Percentiles rank a stretch among this genome's conserved stretches.
phyloP scores from a whole-genome alignment of 2,888 invertebrate genomes.

The Capitulum mitella region DNA sequence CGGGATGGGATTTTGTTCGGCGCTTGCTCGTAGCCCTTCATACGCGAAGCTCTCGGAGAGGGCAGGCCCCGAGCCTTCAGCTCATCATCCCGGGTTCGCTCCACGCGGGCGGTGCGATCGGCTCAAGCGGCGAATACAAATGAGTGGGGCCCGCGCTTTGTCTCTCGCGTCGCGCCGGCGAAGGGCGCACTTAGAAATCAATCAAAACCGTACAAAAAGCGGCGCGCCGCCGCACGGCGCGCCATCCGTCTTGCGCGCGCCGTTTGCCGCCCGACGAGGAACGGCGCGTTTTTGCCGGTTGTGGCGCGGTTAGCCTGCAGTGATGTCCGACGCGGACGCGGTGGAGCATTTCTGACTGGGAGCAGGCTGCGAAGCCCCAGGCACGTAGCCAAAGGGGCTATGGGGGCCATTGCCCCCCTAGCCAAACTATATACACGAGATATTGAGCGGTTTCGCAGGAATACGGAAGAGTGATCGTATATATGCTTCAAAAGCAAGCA shows the following conservation, averaged over 20 bases:
- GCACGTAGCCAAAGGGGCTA: too few species aligned
- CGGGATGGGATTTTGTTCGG: too few species aligned
- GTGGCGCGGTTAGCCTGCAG: neutral
- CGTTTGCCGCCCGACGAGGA: neutral
- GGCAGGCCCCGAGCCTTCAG: neutral
- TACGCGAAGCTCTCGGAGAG: too few species aligned
- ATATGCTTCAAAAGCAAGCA: too few species aligned
- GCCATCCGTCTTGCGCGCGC: constrained; percentile 10
- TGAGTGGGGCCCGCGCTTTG: neutral
- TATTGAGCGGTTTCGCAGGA: too few species aligned
- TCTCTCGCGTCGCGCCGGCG: neutral
- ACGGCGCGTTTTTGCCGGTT: constrained; percentile 14
- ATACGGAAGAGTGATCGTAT: too few species aligned
- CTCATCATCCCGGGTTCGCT: neutral
- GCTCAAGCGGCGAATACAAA: neutral
- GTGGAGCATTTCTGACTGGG: too few species aligned
- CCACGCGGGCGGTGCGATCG: neutral
- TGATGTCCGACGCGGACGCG: too few species aligned
- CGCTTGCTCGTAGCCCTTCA: too few species aligned
- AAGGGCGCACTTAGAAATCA: neutral
- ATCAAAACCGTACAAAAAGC: constrained; percentile 5
- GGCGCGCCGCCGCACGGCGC: neutral
- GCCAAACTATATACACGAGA: too few species aligned
- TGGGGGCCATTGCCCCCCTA: too few species aligned
- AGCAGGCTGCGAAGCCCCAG: too few species aligned